Base-by-base conservation (phyloP, 2,113 vertebrate genomes). In the Trichechus manatus region DNA sequence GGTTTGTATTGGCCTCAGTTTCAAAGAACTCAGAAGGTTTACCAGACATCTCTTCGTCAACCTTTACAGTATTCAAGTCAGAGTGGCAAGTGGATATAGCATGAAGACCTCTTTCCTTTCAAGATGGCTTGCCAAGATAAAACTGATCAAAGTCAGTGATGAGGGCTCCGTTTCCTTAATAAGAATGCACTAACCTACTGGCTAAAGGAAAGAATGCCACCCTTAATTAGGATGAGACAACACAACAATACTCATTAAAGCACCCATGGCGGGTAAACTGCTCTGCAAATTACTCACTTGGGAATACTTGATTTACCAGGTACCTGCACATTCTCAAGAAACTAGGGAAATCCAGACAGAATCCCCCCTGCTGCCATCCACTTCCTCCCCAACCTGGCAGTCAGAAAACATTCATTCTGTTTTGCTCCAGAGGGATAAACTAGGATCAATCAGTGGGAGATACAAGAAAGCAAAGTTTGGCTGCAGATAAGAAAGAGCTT, bases 141-240 rank as follows among this genome's bases (percentile, higher is more conserved):
- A 90, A 72, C 6, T 15, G 50, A 87, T 50, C n/a, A 66, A 56
- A 84, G 36, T 6, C 68, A 79, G n/a, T 64, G 50, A 10, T 72
- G 19, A 91, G 70, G 22, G 87, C 36, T 5, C 64, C 74, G 0
- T 78, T 90, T 95, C 81, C 66, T 95, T 72, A 88, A 72, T 61
- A 87, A 72, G 61, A 80, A 87, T 31, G 23, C 3, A 36, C n/a
- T 22, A 19, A 70, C 44, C 68, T 13, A 59, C 36, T 44, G 59
- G 79, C 1, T 20, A 94, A 93, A 79, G 31, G 53, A 93, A 91
- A 84, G 74, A 91, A 63, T 70, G 36, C 15, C 36, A 74, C 84
- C n/a, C 31, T 64, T 87, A 70, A 81, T 85, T 81, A 87, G 61
- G 88, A 88, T 44, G 72, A 96, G 95, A 63, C 50, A 77, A 83